phyloP scores from a whole-genome alignment of 2,888 invertebrate species.

The Cybosia mesomella region DNA sequence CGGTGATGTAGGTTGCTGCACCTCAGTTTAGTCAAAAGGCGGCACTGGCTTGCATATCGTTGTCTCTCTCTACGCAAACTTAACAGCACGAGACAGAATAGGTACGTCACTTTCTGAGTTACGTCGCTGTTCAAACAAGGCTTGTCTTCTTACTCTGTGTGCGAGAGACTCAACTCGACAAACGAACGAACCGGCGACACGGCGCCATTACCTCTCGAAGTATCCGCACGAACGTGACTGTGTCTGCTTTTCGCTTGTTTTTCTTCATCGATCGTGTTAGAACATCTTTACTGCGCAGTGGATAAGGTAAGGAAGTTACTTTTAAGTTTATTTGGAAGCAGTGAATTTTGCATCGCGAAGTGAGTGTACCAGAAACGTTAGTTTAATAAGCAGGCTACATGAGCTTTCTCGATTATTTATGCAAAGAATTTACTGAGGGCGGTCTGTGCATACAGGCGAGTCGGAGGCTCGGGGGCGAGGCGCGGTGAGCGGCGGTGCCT shows the following conservation, averaged over 20 bases:
- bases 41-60: slow-evolving; percentile 49
- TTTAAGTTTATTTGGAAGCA: slow-evolving; percentile 78
- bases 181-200: slow-evolving; percentile 73
- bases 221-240: slow-evolving; percentile 84
- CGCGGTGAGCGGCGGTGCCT: slow-evolving; percentile 77
- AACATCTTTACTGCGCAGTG: slow-evolving; percentile 85
- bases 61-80: slow-evolving; percentile 58
- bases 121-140: slow-evolving; percentile 83
- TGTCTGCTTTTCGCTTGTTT: slow-evolving; percentile 80
- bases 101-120: slow-evolving; percentile 63
- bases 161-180: slow-evolving; percentile 79
- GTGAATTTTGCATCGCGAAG: slow-evolving; percentile 71
- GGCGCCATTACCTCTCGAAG: slow-evolving; percentile 85
- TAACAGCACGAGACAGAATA: slow-evolving; percentile 48
- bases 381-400: slow-evolving; percentile 60
- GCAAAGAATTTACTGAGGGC: slow-evolving; percentile 85
- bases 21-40: slow-evolving; percentile 70
- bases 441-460: slow-evolving; percentile 78
- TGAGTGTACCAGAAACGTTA: slow-evolving; percentile 65
- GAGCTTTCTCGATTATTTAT: slow-evolving; percentile 85
- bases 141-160: slow-evolving; percentile 83
- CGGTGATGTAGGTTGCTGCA: slow-evolving; percentile 84
- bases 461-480: slow-evolving; percentile 76
- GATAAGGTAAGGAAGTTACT: slow-evolving; percentile 79
- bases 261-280: slow-evolving; percentile 80